Evolutionary conservation across 2,888 invertebrate genomes (phyloP), one percentile per base, ranked within the genome.

Genomic region (Melinaea menophilus): DNA sequence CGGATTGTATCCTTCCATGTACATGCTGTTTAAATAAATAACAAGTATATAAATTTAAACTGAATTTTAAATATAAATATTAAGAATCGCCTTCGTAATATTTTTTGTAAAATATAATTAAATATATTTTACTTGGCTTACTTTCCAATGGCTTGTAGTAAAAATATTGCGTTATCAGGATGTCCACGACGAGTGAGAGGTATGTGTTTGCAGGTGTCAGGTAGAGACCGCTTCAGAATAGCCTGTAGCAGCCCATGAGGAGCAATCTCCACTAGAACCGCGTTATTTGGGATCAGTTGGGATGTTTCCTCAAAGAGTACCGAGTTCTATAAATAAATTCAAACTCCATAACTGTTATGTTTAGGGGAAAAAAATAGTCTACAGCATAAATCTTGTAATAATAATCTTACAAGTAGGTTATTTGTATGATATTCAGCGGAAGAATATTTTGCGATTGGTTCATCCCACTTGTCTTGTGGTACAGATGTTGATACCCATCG

Each of bases 211-310:
- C 94, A 94, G 9, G 91, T 90, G 1, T 91, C 76, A 9, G 90
- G 84, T 41, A 97, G 81, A 0, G 96, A 95, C 56, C 96, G 91
- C 76, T 95, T 95, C 9, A 98, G 88, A 72, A 98, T 96, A 0
- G 97, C 95, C 81, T 97, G 97, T 63, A 98, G 91, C 22, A 98
- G 91, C 34, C 96, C 95, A 75, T 98, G 98, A 0, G 98, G 98
- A 0, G 98, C 97, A 65, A 98, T 93, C 84, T 98, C 98, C 60
- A 98, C 93, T 9, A 94, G 89, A 41, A 98, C 92, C 0, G 97
- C 96, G 75, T 96, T 93, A 11, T 92, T 87, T 0, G 97, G 97
- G 58, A 98, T 93, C 73, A 95, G 90, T 41, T 86, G 87, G 3
- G 95, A 90, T 0, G 95, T 95, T 81, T 97, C 97, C 77, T 97